These are phyloP conservation scores for Anabacerthia variegaticeps DNA, from an alignment of 2,797 vertebrate species.

Conservation along the genomic window DNA sequence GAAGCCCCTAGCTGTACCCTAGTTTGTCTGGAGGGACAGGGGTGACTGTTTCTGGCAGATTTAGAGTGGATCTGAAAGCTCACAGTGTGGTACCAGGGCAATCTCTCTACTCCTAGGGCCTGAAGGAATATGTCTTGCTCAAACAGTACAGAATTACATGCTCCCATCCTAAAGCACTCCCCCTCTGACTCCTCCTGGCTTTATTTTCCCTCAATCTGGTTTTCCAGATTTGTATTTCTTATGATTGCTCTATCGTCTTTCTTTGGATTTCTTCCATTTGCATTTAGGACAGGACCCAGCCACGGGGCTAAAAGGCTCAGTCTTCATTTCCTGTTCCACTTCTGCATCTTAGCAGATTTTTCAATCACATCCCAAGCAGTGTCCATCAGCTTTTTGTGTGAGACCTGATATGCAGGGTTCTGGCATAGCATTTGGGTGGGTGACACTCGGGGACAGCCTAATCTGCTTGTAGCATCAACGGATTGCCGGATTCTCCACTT, in stretches of 20 bases:
- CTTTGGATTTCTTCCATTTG: not conserved
- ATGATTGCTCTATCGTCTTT: accelerated
- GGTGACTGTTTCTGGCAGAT: not conserved
- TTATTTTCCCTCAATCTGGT: not conserved
- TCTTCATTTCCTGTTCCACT: slow-evolving; percentile 31
- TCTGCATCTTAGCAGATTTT: slow-evolving; percentile 26
- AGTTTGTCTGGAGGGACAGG: accelerated
- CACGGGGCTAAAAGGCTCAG: not conserved
- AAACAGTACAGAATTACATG: not conserved
- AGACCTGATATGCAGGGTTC: not conserved
- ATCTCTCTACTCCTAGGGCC: not conserved
- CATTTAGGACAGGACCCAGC: not conserved
- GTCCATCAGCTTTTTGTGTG: not conserved
- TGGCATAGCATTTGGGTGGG: not conserved
- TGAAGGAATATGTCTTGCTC: not conserved
- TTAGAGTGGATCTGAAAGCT: not conserved
- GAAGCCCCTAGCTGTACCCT: not conserved
- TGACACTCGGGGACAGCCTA: not conserved
- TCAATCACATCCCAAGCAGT: not conserved
- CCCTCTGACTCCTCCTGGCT: not conserved
- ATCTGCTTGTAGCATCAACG: slow-evolving; percentile 12
- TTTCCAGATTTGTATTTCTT: not conserved
- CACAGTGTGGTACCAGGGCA: not conserved
- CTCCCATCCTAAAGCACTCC: accelerated
- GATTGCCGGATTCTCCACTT: not conserved